Percentiles rank a stretch among this genome's conserved stretches.
These are phyloP conservation scores for Drosophila ogumai DNA, from an alignment of 1,140 invertebrate species.

Conservation along the genomic window DNA sequence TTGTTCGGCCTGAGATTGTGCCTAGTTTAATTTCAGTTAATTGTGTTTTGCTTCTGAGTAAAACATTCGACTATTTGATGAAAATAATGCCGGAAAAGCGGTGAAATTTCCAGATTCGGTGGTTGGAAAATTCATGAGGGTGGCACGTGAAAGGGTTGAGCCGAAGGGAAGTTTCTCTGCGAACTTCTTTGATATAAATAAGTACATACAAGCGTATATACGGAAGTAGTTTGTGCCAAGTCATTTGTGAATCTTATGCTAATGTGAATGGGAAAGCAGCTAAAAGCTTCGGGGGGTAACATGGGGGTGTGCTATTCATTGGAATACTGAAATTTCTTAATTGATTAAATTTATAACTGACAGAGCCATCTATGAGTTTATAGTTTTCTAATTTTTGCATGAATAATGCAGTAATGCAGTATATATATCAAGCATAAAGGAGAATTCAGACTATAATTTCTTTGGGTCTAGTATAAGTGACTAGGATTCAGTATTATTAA, in stretches of 20 bases:
- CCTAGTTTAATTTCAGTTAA: slow-evolving; percentile 83
- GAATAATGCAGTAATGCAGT: neutral
- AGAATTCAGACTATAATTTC: neutral
- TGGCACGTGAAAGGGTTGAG: slow-evolving; percentile 26
- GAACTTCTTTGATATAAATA: slow-evolving; percentile 35
- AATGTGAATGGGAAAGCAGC: slow-evolving; percentile 25
- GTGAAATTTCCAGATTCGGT: slow-evolving; percentile 60
- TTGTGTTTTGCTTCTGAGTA: slow-evolving; percentile 73
- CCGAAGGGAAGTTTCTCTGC: slow-evolving; percentile 37
- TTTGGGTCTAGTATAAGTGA: no score
- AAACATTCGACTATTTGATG: slow-evolving; percentile 77
- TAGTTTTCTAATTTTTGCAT: neutral
- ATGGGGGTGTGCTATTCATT: slow-evolving; percentile 12
- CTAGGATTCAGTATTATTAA: no score
- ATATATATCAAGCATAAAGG: neutral
- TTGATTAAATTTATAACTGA: slow-evolving; percentile 10
- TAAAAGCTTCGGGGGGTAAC: neutral
- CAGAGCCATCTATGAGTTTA: neutral
- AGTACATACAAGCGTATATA: neutral
- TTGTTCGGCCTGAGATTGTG: slow-evolving; percentile 60
- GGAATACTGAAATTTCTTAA: slow-evolving; percentile 25
- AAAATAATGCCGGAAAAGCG: slow-evolving; percentile 74
- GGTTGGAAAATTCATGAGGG: slow-evolving; percentile 46
- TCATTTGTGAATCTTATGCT: slow-evolving; percentile 54
- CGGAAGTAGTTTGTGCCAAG: slow-evolving; percentile 49